Percentiles rank a stretch among this genome's conserved stretches.
Evolutionary conservation across 2,113 vertebrate genomes (phyloP).

Genomic region (Daboia siamensis): DNA sequence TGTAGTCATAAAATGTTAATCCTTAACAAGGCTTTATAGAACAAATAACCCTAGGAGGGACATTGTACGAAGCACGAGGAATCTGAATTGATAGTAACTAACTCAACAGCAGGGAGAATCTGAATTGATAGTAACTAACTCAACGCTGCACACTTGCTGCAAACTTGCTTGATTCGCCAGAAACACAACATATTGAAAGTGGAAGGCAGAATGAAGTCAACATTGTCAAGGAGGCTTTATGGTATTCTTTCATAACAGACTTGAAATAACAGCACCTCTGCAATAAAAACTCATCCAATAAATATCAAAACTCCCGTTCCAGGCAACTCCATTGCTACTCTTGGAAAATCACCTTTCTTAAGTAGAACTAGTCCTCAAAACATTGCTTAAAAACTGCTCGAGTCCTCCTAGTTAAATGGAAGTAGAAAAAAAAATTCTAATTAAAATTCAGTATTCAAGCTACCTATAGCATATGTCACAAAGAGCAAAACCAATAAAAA

Average conservation of each 20-base stretch:
- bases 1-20: slow-evolving; percentile 25
- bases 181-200: background rate
- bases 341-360: background rate
- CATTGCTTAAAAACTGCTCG: background rate
- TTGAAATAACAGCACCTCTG: background rate
- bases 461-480: background rate
- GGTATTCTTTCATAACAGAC: background rate
- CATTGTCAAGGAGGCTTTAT: background rate
- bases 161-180: background rate
- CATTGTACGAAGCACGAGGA: slow-evolving; percentile 3
- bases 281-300: background rate
- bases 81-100: slow-evolving; percentile 6
- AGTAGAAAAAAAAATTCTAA: background rate
- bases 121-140: background rate
- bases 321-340: background rate
- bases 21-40: slow-evolving; percentile 13
- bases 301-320: background rate
- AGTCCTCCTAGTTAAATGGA: background rate
- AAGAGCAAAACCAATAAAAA: background rate
- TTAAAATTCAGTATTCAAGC: background rate
- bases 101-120: background rate
- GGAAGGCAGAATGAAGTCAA: background rate
- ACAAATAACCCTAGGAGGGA: slow-evolving; percentile 7
- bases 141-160: background rate
- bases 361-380: background rate